Base-by-base conservation (phyloP, 2,797 vertebrate species). In the Antennarius maculatus region DNA sequence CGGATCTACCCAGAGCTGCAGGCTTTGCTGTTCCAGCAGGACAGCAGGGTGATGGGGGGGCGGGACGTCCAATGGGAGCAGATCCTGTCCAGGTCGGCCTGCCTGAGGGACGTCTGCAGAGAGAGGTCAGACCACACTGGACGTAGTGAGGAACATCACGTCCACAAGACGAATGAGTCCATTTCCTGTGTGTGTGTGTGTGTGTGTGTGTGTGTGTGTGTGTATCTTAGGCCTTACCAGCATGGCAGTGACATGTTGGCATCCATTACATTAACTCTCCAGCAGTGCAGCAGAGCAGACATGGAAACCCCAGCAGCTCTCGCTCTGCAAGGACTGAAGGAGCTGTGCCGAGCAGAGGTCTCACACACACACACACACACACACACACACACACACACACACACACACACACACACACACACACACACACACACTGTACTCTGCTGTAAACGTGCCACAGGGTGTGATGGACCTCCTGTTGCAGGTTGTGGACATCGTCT, bases 171-270 rank as follows among this genome's bases (percentile, higher is more conserved):
- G 31, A 34, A 8, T 34, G 31, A 23, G 1, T 34, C 3, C 31
- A 34, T 34, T 34, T 34, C 31, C 31, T 34, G 31, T 34, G 31
- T 34, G 31, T 34, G 31, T 42, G 41, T 12, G 41, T 12, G 10
- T 12, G 41, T 12, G 10, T 43, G 42, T 43, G 13, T 43, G 18
- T 61, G 31, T 57, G 17, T 56, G 18, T 51, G 4, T 69, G 23
- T 62, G 14, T 51, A 1, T 51, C 13, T 18, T 74, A 99, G 97
- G 73, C 96, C 97, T 0, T 98, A 98, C 84, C 97, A 98, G 70
- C 97, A 99, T 3, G 97, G 95, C 54, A 95, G 96, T 6, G 97
- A 99, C 81, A 98, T 99, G 97, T 65, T 99, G 77, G 95, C 97
- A 54, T 95, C 94, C 41, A 95, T 97, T 66, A 95, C 91, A 4